Conservation (phyloP, 2,888 invertebrate genomes). For the Harpalus rubripes region DNA sequence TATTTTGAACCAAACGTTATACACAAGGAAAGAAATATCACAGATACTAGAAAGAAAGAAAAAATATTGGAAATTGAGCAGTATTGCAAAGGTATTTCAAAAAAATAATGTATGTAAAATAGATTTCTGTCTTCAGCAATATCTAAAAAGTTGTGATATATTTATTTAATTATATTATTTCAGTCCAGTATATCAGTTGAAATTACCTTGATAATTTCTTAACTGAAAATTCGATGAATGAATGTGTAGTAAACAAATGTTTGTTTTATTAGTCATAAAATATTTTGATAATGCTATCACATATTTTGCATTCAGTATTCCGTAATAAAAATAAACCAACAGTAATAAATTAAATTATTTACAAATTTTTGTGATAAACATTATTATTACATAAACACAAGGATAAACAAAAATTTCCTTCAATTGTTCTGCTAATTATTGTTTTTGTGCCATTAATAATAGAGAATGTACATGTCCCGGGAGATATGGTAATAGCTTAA, state of each 20-base stretch:
- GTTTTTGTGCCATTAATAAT: background rate
- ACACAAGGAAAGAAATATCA: too few species aligned
- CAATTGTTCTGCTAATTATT: slow-evolving; percentile 9
- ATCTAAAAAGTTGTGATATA: too few species aligned
- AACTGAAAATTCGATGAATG: background rate
- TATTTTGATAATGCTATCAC: slow-evolving; percentile 13
- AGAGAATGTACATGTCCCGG: background rate
- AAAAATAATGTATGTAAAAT: too few species aligned
- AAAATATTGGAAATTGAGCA: too few species aligned
- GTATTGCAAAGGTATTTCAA: too few species aligned
- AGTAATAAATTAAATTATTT: slow-evolving; percentile 11
- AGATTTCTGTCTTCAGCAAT: too few species aligned
- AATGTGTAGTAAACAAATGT: slow-evolving; percentile 14
- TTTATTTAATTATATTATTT: too few species aligned
- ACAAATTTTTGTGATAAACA: background rate
- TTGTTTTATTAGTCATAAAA: background rate
- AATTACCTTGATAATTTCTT: too few species aligned
- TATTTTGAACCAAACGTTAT: too few species aligned
- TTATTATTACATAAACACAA: background rate
- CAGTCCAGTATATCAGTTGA: too few species aligned
- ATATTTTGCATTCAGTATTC: background rate
- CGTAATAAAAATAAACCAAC: background rate
- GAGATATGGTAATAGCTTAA: slow-evolving; percentile 34
- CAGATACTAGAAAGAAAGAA: too few species aligned
- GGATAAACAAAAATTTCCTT: background rate